Evolutionary conservation across 2,797 vertebrate genomes (phyloP), one percentile per base, ranked within the genome.

Genomic region (Ctenosaura bakeri): DNA sequence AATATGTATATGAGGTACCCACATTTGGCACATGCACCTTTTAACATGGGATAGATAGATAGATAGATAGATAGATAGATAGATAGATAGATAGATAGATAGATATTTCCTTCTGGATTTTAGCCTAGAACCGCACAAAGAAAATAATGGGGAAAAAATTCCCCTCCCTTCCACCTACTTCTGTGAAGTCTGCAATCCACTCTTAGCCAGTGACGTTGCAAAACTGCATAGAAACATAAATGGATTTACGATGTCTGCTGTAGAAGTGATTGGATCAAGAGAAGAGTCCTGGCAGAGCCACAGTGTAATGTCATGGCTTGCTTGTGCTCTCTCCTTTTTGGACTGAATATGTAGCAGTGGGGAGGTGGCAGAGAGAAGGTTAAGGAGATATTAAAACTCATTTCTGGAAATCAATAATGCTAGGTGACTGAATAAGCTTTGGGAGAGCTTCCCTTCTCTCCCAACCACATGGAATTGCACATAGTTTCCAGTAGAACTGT

Each of bases 401-500:
- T 6, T 81, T 89, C 80, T 88, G 77, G 90, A 93, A 6, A 0
- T 64, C 6, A 0, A 5, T 12, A 50, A 52, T 80, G 91, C 90
- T 6, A 2, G 56, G 62, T 50, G 64, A 88, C 64, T 73, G 6
- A 80, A 73, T 26, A 81, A 82, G 71, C 26, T 1, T 22, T 64
- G 42, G 74, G 66, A 92, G 6, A 26, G 87, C 86, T n/a, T 73
- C 14, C 10, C 69, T 35, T 66, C 52, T 42, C 42, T n/a, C 12
- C 38, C 56, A 26, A 24, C 32, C 42, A n/a, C 46, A 46, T 84
- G 85, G 66, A 79, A 73, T 88, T 87, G 62, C 88, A 86, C 87
- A 91, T 0, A 10, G 54, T 90, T 91, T 91, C 83, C 92, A 62
- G 88, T 50, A n/a, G 83, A 0, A 0, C 81, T 79, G 85, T 64